Evolutionary conservation across 2,888 invertebrate genomes (phyloP).

Genomic region (Drepana falcataria): DNA sequence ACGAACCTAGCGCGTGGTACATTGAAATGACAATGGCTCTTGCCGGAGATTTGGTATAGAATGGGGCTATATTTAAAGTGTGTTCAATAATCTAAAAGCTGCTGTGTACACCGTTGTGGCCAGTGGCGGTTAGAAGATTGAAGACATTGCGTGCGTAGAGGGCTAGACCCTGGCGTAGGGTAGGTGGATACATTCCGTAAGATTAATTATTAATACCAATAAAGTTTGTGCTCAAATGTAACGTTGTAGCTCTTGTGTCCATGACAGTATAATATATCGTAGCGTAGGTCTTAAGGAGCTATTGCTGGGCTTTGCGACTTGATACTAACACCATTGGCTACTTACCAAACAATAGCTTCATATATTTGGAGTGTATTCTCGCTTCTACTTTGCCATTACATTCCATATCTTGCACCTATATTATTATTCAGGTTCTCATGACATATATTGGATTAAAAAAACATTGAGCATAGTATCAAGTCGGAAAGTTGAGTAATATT

Average conservation of each 20-base stretch:
- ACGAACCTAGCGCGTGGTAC: too few relatives aligned
- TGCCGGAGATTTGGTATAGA: neutral
- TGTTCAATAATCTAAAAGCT: neutral
- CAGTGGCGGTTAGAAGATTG: too few relatives aligned
- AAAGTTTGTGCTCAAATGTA: slow-evolving; percentile 35
- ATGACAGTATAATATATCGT: slow-evolving; percentile 21
- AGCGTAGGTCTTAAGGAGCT: neutral
- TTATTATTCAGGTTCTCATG: too few relatives aligned
- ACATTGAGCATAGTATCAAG: neutral
- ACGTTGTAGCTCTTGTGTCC: slow-evolving; percentile 22
- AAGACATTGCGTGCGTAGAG: neutral
- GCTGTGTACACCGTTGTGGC: too few relatives aligned
- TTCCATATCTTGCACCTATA: too few relatives aligned
- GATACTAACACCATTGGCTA: neutral
- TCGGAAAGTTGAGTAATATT: neutral
- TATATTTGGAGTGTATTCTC: too few relatives aligned
- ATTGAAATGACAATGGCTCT: neutral
- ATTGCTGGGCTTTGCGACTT: neutral
- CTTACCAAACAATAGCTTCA: too few relatives aligned
- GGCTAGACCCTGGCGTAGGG: neutral
- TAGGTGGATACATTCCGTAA: slow-evolving; percentile 12
- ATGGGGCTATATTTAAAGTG: neutral
- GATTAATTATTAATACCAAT: slow-evolving; percentile 1
- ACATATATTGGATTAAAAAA: too few relatives aligned
- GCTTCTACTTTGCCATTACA: too few relatives aligned